Evolutionary conservation across 2,113 vertebrate genomes (phyloP).

Genomic region (Clarias magur): DNA sequence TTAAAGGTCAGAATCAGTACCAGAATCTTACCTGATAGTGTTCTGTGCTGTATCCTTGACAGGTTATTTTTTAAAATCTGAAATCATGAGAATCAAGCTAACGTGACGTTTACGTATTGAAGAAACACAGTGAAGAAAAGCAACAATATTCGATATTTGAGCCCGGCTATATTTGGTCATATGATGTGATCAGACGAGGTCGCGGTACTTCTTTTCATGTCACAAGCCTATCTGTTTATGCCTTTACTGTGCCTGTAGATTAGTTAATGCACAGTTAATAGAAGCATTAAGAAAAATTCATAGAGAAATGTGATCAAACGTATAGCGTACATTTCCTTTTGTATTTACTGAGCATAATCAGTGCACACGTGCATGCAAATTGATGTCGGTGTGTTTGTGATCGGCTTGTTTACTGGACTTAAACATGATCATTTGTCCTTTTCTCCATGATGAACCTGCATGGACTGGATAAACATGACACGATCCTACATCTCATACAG

Average conservation of each 20-base stretch:
- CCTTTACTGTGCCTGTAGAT: not conserved
- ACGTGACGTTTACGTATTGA: constrained; percentile 10
- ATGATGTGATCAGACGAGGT: constrained; percentile 59
- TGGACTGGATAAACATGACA: not conserved
- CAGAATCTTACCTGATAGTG: not conserved
- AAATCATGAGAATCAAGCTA: constrained; percentile 26
- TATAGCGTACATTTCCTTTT: not conserved
- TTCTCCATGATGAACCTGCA: not conserved
- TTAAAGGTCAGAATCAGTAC: not conserved
- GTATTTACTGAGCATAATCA: not conserved
- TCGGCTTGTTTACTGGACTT: not conserved
- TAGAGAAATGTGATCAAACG: not conserved
- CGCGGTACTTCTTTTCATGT: constrained; percentile 48
- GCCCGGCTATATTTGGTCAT: constrained; percentile 61
- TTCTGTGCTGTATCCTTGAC: not conserved
- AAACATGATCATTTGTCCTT: not conserved
- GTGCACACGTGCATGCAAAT: constrained; percentile 12
- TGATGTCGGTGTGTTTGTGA: not conserved
- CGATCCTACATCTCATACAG: not conserved
- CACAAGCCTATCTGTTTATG: constrained; percentile 45
- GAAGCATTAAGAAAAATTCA: not conserved
- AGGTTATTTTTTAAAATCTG: constrained; percentile 11
- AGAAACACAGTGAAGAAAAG: constrained; percentile 22
- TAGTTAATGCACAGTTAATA: not conserved
- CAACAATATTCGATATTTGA: constrained; percentile 13